A percentile compares a stretch with the other conserved stretches of the same genome.
These are phyloP conservation scores for Ascidia mentula DNA, from an alignment of 23 tunicate species.

Conservation along the genomic window DNA sequence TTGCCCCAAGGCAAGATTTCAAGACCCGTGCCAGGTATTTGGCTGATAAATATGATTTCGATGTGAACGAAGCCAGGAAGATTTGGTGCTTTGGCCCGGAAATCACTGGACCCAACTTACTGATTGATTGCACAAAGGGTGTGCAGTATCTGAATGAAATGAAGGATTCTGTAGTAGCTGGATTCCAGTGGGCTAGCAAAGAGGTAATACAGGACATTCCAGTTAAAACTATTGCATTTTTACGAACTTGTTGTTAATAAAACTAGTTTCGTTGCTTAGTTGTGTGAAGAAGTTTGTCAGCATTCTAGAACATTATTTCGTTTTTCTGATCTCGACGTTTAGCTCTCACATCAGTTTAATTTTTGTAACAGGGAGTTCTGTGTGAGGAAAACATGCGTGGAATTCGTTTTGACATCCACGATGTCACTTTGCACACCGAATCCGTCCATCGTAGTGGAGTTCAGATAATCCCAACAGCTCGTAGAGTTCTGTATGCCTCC, in stretches of 20 bases:
- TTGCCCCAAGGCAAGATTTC: constrained; percentile 70
- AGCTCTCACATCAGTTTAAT: too few species aligned
- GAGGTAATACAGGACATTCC: too few species aligned
- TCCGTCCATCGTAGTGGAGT: constrained; percentile 99
- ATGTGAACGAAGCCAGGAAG: constrained; percentile 82
- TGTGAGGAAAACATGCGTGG: constrained; percentile 98
- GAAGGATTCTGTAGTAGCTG: constrained; percentile 94
- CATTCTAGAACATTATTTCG: too few species aligned
- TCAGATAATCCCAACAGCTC: constrained; percentile 93
- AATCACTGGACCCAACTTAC: constrained; percentile 77
- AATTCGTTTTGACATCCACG: constrained; percentile 74
- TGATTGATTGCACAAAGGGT: constrained; percentile 91
- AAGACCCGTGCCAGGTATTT: constrained; percentile 80
- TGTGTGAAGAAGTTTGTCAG: too few species aligned
- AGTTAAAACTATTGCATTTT: too few species aligned
- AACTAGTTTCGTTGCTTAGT: too few species aligned
- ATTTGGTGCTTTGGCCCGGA: constrained; percentile 99
- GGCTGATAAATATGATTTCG: constrained; percentile 66
- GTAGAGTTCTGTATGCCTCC: constrained; percentile 77
- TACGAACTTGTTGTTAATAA: too few species aligned
- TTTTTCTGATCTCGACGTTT: too few species aligned
- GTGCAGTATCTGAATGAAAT: constrained; percentile 95
- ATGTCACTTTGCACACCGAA: constrained; percentile 94
- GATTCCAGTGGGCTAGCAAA: constrained; percentile 97
- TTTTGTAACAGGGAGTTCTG: constrained; percentile 84